A percentile compares a stretch with the other conserved stretches of the same genome.
phyloP scores from a whole-genome alignment of 1,140 invertebrate species.

The Drosophila ogumai region DNA sequence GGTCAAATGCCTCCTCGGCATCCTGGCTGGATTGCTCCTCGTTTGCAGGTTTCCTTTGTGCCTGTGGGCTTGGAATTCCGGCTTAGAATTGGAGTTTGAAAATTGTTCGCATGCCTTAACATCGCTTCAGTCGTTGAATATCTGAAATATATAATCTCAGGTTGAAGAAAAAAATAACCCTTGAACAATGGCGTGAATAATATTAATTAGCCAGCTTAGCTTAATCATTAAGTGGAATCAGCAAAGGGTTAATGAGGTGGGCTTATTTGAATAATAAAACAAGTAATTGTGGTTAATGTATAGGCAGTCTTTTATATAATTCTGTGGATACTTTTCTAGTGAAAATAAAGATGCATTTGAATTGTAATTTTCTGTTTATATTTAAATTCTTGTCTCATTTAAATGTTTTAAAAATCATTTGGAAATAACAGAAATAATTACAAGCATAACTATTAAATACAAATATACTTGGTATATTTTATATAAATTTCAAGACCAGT shows the following conservation, averaged over 20 bases:
- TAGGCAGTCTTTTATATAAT: no score
- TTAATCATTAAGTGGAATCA: constrained; percentile 20
- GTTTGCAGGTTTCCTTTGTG: constrained; percentile 45
- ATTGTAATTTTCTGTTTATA: background rate
- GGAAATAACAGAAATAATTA: background rate
- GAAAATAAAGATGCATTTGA: background rate
- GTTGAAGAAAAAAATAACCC: background rate
- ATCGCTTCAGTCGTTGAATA: constrained; percentile 15
- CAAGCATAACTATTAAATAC: background rate
- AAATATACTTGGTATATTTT: background rate
- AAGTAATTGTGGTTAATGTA: constrained; percentile 5
- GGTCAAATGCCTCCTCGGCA: constrained; percentile 34
- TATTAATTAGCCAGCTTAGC: constrained; percentile 3
- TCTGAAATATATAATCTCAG: constrained; percentile 9
- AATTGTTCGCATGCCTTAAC: constrained; percentile 32
- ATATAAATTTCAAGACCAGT: constrained; percentile 2
- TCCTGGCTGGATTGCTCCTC: background rate
- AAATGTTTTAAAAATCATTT: background rate
- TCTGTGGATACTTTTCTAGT: background rate
- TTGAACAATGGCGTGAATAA: constrained; percentile 1
- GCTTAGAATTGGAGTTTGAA: constrained; percentile 26
- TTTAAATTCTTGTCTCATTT: background rate
- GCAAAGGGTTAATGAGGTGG: constrained; percentile 8
- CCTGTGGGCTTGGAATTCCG: constrained; percentile 35
- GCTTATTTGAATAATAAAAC: constrained; percentile 6